Evolutionary conservation across 2,797 vertebrate species (phyloP), one percentile per base, ranked within the genome.

Genomic region (Cottoperca gobio): DNA sequence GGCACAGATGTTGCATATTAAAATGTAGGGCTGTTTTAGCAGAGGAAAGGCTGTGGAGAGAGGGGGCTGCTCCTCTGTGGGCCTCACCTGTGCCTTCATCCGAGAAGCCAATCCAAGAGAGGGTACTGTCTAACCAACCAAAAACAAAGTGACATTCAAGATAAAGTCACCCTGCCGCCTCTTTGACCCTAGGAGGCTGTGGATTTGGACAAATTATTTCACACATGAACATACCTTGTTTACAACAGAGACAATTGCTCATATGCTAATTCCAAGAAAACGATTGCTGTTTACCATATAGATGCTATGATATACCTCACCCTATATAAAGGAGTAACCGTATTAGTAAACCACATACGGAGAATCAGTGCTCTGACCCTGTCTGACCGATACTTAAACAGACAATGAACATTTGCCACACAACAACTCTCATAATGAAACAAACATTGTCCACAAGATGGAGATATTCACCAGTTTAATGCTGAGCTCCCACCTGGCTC

Each of bases 1-100:
- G 91, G 94, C 95, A 95, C 95, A 96, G 95, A 95, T 95, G 95
- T 95, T 95, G 94, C 95, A 95, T 95, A 95, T 95, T 94, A 95
- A 95, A 95, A 95, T 95, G 93, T 95, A 93, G 94, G 92, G 91
- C 92, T 93, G 91, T 91, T 93, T 89, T 82, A 94, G 91, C 86
- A 53, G 89, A 87, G 89, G 82, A 87, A 90, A 88, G n/a, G 87
- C 86, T 82, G 82, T 65, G 85, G 89, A 88, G 90, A 82, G 86
- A 82, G 81, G 85, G 88, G 87, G 83, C 88, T 78, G 77, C 76
- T 91, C 92, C 94, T 95, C 94, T 69, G 87, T 58, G 93, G 94
- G 89, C 88, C 91, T 95, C 94, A 95, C 94, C 95, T 95, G 95
- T 90, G 94, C 94, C 94, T 93, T 96, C 95, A 95, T 95, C 95